phyloP scores from a whole-genome alignment of 1,140 invertebrate genomes.

The Palaemon carinicauda region DNA sequence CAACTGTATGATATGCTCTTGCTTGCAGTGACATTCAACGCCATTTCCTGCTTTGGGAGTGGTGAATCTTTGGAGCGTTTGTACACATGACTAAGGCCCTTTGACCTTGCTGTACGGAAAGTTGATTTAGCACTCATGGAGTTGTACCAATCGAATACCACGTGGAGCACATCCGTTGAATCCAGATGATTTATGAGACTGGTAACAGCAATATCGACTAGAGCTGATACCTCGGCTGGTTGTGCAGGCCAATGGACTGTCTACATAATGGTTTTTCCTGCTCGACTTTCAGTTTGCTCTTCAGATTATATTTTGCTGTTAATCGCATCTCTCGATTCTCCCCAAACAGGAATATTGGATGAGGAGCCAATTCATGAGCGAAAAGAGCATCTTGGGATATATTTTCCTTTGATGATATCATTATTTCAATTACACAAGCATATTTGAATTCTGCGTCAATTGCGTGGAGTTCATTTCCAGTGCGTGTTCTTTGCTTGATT shows the following conservation, averaged over 20 bases:
- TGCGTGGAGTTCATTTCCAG: not conserved
- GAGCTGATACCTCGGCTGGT: too few relatives aligned
- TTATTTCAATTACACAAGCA: not conserved
- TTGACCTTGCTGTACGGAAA: not conserved
- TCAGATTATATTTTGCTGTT: not conserved
- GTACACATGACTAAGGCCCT: slow-evolving; percentile 1
- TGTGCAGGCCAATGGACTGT: slow-evolving; percentile 9
- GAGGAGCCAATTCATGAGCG: too few relatives aligned
- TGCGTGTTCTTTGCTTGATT: too few relatives aligned
- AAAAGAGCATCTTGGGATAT: too few relatives aligned
- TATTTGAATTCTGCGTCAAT: not conserved
- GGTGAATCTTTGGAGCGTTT: not conserved
- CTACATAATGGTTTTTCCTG: not conserved
- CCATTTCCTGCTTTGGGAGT: not conserved
- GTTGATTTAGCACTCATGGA: not conserved
- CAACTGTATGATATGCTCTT: slow-evolving; percentile 2
- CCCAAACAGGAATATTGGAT: too few relatives aligned
- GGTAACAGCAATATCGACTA: not conserved
- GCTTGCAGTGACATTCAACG: not conserved
- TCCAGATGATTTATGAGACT: not conserved
- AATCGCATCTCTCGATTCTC: too few relatives aligned
- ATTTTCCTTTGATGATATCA: too few relatives aligned
- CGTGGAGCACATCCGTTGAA: not conserved
- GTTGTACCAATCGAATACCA: too few relatives aligned
- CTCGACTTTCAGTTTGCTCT: not conserved